Base-by-base conservation (phyloP, 2,888 invertebrate genomes). In the Phasia obesa region DNA sequence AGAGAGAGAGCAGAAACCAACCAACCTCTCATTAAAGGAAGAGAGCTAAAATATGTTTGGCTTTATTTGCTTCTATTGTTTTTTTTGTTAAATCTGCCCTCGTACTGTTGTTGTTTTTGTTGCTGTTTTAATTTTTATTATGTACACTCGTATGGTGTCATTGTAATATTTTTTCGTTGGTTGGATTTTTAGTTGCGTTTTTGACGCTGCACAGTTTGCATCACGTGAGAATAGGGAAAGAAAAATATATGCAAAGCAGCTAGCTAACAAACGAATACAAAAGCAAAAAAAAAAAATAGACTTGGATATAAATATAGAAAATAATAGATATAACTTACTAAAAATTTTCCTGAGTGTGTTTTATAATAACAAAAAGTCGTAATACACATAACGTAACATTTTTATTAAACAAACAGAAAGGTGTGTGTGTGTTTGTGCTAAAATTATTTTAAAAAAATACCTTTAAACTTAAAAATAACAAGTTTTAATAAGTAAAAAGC, bases 171-270 rank as follows among this genome's bases (percentile, higher is more conserved):
- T 75, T 81, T 83, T 83, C 75, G 47, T 76, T 76, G 70, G 70
- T 59, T 79, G 79, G 65, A 38, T 83, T 79, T 83, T 83, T 79
- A 83, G 83, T 83, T 83, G 83, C 83, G 83, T 83, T 83, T 83
- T 83, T 83, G 83, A 83, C 83, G 83, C 83, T 83, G 83, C 83
- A 83, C 75, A 83, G 83, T 76, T 83, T 83, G 79, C 79, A 83
- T 83, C 83, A 83, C 83, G 83, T 83, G 83, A 83, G 83, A 76
- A 75, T 83, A 65, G 53, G 4, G 25, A 70, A 67, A 81, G 25
- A n/a, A 27, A 21, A 44, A 49, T 27, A 17, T 42, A 17, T n/a
- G 23, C 25, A 55, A 6, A 19, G 19, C 25, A 55, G 25, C 31
- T 23, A 7, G 15, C 64, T 21, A 70, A 64, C 51, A 31, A 42